A percentile compares a stretch with the other conserved stretches of the same genome.
Evolutionary conservation across 2,113 vertebrate species (phyloP).

Genomic region (Ceyx melanurus): DNA sequence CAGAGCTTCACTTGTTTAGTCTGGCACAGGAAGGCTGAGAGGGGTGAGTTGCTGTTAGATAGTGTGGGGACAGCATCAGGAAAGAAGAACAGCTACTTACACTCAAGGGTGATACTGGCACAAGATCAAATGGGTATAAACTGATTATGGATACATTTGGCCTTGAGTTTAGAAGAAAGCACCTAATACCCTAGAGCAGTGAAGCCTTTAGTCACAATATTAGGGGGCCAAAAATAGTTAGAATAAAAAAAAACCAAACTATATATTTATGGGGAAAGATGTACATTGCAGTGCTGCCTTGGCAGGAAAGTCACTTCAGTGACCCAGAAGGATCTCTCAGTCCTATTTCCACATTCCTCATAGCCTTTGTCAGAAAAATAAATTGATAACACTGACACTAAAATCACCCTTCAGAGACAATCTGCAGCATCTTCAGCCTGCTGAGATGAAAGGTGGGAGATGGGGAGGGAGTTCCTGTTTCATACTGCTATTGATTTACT

Average conservation of each 20-base stretch:
- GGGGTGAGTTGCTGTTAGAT: not conserved
- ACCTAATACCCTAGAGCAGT: not conserved
- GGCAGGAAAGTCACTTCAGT: not conserved
- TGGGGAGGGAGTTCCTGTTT: slow-evolving; percentile 1
- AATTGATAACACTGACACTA: not conserved
- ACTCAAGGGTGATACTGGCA: not conserved
- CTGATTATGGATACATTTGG: not conserved
- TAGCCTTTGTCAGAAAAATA: not conserved
- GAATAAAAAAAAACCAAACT: not conserved
- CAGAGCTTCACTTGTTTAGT: not conserved
- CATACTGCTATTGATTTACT: not conserved
- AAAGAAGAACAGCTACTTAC: not conserved
- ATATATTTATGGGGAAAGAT: not conserved
- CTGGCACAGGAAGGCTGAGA: not conserved
- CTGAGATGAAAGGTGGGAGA: slow-evolving; percentile 29
- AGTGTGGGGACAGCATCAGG: not conserved
- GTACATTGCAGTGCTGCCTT: not conserved
- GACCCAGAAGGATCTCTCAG: not conserved
- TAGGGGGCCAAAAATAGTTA: not conserved
- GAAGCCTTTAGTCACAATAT: not conserved
- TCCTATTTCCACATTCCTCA: not conserved
- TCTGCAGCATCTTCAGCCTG: not conserved
- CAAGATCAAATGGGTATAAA: not conserved
- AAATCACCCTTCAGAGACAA: slow-evolving; percentile 27
- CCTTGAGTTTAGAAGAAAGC: not conserved